Base-by-base conservation (phyloP, 2,797 vertebrate species). In the Sebastiscus tertius region DNA sequence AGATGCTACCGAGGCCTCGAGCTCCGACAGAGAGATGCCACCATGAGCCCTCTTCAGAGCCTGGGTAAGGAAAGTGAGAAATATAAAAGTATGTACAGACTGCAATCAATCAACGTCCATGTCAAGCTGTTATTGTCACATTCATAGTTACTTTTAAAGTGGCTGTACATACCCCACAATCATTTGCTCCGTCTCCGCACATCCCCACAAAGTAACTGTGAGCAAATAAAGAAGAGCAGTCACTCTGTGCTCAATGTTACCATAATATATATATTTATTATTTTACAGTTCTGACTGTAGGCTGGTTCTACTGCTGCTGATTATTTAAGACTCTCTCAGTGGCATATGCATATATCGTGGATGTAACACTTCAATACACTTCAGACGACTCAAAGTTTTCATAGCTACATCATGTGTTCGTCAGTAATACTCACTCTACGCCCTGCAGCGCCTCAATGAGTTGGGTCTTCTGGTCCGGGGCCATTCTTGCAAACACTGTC, bases 101-200 rank as follows among this genome's bases (percentile, higher is more conserved):
- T 39, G 18, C 12, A n/a, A 26, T 61, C 18, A 33, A 34, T 10
- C 20, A 11, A 20, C 4, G 20, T 31, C 8, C 6, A 36, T 3
- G n/a, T 54, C 5, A 76, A 9, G 2, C 0, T 6, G 49, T 7
- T 63, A 24, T 3, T 63, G 5, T 76, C 8, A 66, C n/a, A 72
- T 2, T 2, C 10, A 59, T 3, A 6, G 63, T 61, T 0, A 13
- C 22, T 60, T 18, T 33, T 4, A 1, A 81, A 52, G 22, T 2
- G 11, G n/a, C 12, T 58, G 9, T 88, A 97, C 97, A 94, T 96
- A 99, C 98, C 46, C 98, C 98, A 92, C 98, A 99, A 89, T 99
- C 99, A 59, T 99, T 99, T 60, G 98, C 99, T 62, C 99, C 99
- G 42, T 99, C 99, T 83, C 99, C 99, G 77, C 99, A 99, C 99